Conservation (phyloP, 2,888 invertebrate genomes). For the Acleris emargana region DNA sequence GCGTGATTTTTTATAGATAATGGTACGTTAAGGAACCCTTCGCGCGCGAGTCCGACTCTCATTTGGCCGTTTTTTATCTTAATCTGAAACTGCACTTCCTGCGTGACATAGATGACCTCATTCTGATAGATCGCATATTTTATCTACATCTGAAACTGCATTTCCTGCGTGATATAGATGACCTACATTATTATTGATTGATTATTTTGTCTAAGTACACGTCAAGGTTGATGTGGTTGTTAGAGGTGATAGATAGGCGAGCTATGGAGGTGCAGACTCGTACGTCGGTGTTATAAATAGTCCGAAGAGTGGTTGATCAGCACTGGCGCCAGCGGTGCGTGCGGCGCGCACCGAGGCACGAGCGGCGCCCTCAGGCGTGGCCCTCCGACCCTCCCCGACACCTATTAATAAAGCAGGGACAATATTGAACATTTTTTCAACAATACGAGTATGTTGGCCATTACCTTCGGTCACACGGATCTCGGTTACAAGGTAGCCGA, state of each 20-base stretch:
- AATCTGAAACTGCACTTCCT: neutral
- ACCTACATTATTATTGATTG: conserved; percentile 11
- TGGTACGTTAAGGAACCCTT: too few relatives aligned
- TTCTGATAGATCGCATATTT: neutral
- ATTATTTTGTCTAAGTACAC: conserved; percentile 14
- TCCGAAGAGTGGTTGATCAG: conserved; percentile 50
- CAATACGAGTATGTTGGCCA: conserved; percentile 10
- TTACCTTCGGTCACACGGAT: neutral
- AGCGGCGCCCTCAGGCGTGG: conserved; percentile 65
- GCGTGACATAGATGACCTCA: neutral
- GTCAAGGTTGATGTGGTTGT: conserved; percentile 17
- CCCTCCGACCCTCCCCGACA: conserved; percentile 44
- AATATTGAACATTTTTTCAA: conserved; percentile 15
- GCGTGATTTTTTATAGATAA: too few relatives aligned
- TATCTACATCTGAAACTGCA: neutral
- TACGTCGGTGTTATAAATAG: conserved; percentile 64
- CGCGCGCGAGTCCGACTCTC: too few relatives aligned
- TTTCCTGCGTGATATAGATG: neutral
- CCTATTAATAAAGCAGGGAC: conserved; percentile 31
- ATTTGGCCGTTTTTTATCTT: too few relatives aligned
- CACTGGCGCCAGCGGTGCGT: conserved; percentile 67
- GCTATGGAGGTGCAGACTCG: conserved; percentile 39
- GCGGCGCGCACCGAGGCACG: conserved; percentile 47
- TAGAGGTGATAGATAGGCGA: conserved; percentile 16
- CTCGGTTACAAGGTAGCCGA: neutral